Evolutionary conservation across 2,797 vertebrate species (phyloP), one percentile per base, ranked within the genome.

Genomic region (Ataeniobius toweri): DNA sequence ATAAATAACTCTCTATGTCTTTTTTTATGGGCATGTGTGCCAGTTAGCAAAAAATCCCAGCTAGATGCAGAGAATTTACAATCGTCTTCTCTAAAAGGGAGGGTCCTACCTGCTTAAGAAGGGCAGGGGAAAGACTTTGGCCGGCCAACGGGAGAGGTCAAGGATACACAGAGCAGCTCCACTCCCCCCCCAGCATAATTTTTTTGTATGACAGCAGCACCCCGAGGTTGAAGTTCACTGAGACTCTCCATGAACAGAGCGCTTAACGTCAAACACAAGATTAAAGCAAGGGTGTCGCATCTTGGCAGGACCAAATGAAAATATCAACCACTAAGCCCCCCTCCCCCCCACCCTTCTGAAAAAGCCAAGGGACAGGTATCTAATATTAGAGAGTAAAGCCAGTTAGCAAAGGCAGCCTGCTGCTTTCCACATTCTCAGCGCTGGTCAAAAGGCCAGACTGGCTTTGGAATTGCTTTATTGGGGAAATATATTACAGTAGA

Each of bases 261-360:
- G 94, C 96, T 94, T 95, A 96, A 95, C 91, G 94, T 96, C 95
- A 96, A 96, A 97, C 96, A 95, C 94, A 94, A 96, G 96, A 98
- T 97, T 96, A 98, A 95, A 95, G 95, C 90, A 90, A 95, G 95
- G 94, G 93, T 95, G 96, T 95, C 94, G 90, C 93, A 88, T 96
- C 95, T 96, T 96, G 96, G 95, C 91, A 92, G 91, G 89, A 95
- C 95, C 95, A 96, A 96, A 96, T 97, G 96, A 96, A 97, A 97
- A 97, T 96, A 97, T 96, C 95, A 96, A 96, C 94, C 89, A 93
- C 92, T 97, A 96, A 97, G 96, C 95, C 95, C 93, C 83, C 88
- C 93, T 20, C 56, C 71, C 10, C 71, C 61, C 61, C 71, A 68
- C 22, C 51, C 31, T 36, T 96, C 93, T 94, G 94, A 91, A 94